Conservation (phyloP, 1,140 invertebrate genomes). For the Protaetia brevitarsis region DNA sequence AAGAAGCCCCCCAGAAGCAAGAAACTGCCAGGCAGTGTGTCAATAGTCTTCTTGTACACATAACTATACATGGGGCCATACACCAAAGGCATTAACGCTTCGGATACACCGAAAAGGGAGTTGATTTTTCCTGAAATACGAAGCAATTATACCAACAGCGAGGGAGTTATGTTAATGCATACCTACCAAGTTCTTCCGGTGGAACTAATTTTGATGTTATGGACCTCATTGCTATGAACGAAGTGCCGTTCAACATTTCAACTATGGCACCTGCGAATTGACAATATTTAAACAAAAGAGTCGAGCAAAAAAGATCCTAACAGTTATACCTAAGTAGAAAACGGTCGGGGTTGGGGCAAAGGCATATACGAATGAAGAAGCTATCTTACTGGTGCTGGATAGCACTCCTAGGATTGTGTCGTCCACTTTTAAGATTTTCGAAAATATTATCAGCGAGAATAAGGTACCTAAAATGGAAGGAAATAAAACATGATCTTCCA, state of each 20-base stretch:
- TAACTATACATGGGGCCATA: slow-evolving; percentile 76
- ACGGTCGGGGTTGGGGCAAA: slow-evolving; percentile 48
- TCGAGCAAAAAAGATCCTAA: background rate
- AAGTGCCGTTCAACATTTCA: slow-evolving; percentile 73
- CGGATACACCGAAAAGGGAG: slow-evolving; percentile 74
- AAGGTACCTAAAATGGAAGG: slow-evolving; percentile 49
- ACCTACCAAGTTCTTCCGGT: slow-evolving; percentile 64
- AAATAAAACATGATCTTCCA: background rate
- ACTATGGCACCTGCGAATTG: slow-evolving; percentile 62
- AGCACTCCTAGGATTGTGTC: slow-evolving; percentile 52
- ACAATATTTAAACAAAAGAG: background rate
- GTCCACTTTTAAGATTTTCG: slow-evolving; percentile 50
- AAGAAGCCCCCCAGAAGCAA: slow-evolving; percentile 72
- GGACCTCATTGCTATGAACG: slow-evolving; percentile 74
- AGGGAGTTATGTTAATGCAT: background rate
- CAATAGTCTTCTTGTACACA: slow-evolving; percentile 67
- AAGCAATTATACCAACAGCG: background rate
- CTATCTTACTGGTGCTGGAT: slow-evolving; percentile 50
- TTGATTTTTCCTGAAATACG: slow-evolving; percentile 70
- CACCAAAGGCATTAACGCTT: slow-evolving; percentile 73
- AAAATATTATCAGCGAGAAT: slow-evolving; percentile 50
- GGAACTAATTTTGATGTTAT: slow-evolving; percentile 74
- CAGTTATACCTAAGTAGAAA: slow-evolving; percentile 52
- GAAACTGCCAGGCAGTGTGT: slow-evolving; percentile 72
- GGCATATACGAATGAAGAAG: slow-evolving; percentile 49